Evolutionary conservation across 92 coral and sea anemone species (phyloP), one percentile per base, ranked within the genome.

Genomic region (Phenganax subtilis): DNA sequence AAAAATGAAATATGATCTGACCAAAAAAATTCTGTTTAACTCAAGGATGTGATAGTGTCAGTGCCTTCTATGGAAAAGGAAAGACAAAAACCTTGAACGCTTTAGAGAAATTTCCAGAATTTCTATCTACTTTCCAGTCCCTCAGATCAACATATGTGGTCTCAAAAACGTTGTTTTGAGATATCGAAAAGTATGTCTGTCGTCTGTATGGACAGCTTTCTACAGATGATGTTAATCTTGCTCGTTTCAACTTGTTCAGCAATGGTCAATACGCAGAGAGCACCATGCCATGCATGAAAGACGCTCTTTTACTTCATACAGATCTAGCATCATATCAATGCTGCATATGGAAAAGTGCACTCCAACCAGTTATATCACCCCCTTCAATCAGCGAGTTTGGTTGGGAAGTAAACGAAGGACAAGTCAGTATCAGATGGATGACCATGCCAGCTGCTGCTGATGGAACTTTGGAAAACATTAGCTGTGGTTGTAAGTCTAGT

Each of bases 161-260:
- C 27, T 67, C 73, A 16, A 37, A 0, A 16, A 11, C 25, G 30
- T 37, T 14, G 25, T 27, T 67, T 28, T 4, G 12, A 11, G 37
- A 27, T 11, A 67, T 67, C 37, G 28, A 67, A 28, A 28, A 67
- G 73, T 67, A 14, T 67, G 73, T 67, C 12, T 67, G 73, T 67
- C 73, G 73, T 11, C 73, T 67, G 3, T 67, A 67, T 8, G 31
- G 31, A 16, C 73, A 67, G 37, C 17, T 11, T 3, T 1, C 12
- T 28, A 67, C 73, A 37, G 47, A 37, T 16, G 73, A 67, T 37
- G 73, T 67, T 12, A 67, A 67, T 37, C 17, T 14, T 15, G 73
- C 73, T 67, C 25, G 6, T 28, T 67, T 14, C 30, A 27, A 67
- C 31, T 3, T 14, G 0, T 67, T 67, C 37, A 67, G 31, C 12